Base-by-base conservation (phyloP, 2,113 vertebrate genomes). In the Osmerus mordax region DNA sequence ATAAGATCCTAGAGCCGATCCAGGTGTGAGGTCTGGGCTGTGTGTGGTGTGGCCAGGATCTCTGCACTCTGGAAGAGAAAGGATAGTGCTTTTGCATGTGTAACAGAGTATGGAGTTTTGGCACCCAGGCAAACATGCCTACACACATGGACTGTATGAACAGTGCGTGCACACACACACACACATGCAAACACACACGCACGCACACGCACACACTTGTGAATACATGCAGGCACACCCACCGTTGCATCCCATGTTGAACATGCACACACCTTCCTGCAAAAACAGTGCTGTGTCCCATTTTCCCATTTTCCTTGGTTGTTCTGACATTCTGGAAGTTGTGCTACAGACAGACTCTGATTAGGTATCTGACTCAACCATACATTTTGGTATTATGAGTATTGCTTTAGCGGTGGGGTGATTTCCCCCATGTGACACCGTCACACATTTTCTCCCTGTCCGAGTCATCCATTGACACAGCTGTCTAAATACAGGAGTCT, bases 401-500 rank as follows among this genome's bases (percentile, higher is more conserved):
- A 56, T 74, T 76, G 70, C 65, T 77, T 79, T 80, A 79, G 75
- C 72, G 77, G 75, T 80, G 9, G 65, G 13, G 67, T 69, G 3
- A 81, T 81, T 83, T 84, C 82, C 79, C 83, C 56, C 19, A 47
- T 4, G 73, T 67, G 72, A 59, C 73, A 70, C 54, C 63, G 76
- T 83, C 74, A 71, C 77, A 55, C 69, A 68, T 53, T 77, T 61
- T 60, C n/a, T 68, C 69, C 21, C 66, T 28, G 47, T 60, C 32
- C 78, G 70, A 74, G 80, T 77, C 79, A 54, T 58, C n/a, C 81
- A 71, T 82, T 86, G 84, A 51, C 79, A 84, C 88, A 87, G 85
- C 86, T 87, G 87, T 87, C 78, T 74, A 88, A 86, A 87, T 83
- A 87, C 81, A 76, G 77, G 70, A 74, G 82, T 79, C 76, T 15